phyloP scores from a whole-genome alignment of 2,888 invertebrate species.

The Nyleta sp. region DNA sequence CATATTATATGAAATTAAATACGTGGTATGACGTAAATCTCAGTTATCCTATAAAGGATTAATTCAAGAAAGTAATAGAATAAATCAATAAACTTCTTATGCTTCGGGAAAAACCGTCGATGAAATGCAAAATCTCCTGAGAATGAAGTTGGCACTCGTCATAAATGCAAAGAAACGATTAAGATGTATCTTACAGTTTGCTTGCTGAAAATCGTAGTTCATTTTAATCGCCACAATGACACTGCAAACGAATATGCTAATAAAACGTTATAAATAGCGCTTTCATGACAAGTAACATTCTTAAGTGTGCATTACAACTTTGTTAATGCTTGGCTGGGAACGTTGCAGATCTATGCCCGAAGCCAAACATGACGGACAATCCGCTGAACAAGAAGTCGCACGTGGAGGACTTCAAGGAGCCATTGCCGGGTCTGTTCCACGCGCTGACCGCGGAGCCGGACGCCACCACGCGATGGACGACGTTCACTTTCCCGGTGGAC shows the following conservation, averaged over 20 bases:
- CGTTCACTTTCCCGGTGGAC: slow-evolving; percentile 91
- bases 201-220: background rate
- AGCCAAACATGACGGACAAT: slow-evolving; percentile 90
- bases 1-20: no score
- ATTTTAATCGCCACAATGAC: slow-evolving; percentile 15
- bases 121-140: no score
- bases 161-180: no score
- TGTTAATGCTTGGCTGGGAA: slow-evolving; percentile 11
- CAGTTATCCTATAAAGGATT: no score
- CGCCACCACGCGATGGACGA: slow-evolving; percentile 90
- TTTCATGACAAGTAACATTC: slow-evolving; percentile 8
- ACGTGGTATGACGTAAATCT: no score
- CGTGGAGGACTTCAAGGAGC: slow-evolving; percentile 92
- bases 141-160: no score
- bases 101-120: no score
- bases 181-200: no score
- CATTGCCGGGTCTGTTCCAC: slow-evolving; percentile 92
- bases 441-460: slow-evolving; percentile 92
- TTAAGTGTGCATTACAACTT: slow-evolving; percentile 7
- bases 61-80: no score
- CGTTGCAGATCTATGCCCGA: slow-evolving; percentile 92
- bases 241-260: slow-evolving; percentile 25
- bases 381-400: slow-evolving; percentile 91
- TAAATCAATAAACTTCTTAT: no score
- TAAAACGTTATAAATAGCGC: slow-evolving; percentile 15